phyloP scores from a whole-genome alignment of 2,113 vertebrate genomes.

The Nannobrachium achirus region DNA sequence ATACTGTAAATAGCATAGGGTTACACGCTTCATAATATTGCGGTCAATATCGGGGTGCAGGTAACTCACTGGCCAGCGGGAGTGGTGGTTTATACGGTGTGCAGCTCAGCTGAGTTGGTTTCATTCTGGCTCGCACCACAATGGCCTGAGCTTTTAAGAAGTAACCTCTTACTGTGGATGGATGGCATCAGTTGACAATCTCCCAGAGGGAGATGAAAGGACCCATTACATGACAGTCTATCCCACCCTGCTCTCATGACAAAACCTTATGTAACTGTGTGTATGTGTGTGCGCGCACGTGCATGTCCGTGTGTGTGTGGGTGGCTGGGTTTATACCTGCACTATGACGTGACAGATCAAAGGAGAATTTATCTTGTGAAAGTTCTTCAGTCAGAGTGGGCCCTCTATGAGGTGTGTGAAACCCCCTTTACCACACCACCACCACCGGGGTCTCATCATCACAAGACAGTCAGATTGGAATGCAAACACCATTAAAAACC shows the following conservation, averaged over 20 bases:
- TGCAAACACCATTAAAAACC: background rate
- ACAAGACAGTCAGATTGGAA: constrained; percentile 50
- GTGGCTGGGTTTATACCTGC: too few species aligned
- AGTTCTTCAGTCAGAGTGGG: constrained; percentile 52
- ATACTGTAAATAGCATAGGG: too few species aligned
- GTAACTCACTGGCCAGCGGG: too few species aligned
- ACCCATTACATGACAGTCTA: background rate
- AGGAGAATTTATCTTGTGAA: constrained; percentile 52
- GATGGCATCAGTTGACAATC: background rate
- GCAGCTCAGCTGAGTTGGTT: background rate
- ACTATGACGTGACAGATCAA: constrained; percentile 45
- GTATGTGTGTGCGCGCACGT: background rate
- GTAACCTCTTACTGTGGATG: background rate
- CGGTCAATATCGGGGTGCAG: too few species aligned
- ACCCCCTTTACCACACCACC: constrained; percentile 31
- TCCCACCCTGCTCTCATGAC: constrained; percentile 9
- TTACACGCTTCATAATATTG: too few species aligned
- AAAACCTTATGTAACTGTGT: background rate
- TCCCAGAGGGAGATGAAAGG: background rate
- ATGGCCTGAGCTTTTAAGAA: background rate
- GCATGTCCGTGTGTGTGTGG: background rate
- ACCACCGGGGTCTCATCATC: constrained; percentile 34
- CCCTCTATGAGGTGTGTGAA: constrained; percentile 41
- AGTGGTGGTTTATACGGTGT: too few species aligned
- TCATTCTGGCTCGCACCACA: background rate